These are phyloP conservation scores for Sternotherus odoratus DNA, from an alignment of 2,797 vertebrate species.

Conservation along the genomic window DNA sequence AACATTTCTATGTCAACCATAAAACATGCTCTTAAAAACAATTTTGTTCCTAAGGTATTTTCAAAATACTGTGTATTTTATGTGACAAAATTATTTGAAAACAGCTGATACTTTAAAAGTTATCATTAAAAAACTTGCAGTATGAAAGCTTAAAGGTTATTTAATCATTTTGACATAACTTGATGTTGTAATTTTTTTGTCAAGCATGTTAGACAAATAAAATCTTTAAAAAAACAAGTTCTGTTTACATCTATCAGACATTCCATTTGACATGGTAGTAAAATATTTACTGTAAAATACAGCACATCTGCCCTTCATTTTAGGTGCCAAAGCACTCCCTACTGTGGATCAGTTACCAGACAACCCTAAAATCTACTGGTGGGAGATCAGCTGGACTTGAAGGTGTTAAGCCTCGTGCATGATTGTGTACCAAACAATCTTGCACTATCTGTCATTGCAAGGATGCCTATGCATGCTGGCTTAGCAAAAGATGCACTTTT, in stretches of 20 bases:
- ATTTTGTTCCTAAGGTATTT: slow-evolving; percentile 76
- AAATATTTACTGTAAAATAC: background rate
- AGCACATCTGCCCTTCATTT: background rate
- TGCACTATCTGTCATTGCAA: background rate
- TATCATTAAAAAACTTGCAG: slow-evolving; percentile 71
- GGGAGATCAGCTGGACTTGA: background rate
- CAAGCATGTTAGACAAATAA: slow-evolving; percentile 86
- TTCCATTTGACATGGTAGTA: background rate
- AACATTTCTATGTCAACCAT: slow-evolving; percentile 68
- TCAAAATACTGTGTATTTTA: slow-evolving; percentile 83
- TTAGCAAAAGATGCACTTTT: background rate
- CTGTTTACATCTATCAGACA: slow-evolving; percentile 3
- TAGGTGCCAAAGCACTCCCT: background rate
- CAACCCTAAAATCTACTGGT: background rate
- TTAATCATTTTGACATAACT: slow-evolving; percentile 79
- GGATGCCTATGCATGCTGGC: background rate
- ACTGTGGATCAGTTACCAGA: background rate
- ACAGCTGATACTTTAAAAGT: slow-evolving; percentile 77
- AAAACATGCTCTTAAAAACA: slow-evolving; percentile 73
- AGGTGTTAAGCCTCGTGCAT: background rate
- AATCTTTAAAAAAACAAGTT: slow-evolving; percentile 76
- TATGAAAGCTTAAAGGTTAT: slow-evolving; percentile 70
- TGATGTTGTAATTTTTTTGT: slow-evolving; percentile 83
- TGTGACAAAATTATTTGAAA: slow-evolving; percentile 75
- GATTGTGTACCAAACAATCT: background rate